Percentiles rank a stretch among this genome's conserved stretches.
Evolutionary conservation across 2,888 invertebrate genomes (phyloP).

Genomic region (Cheilosia grossa): DNA sequence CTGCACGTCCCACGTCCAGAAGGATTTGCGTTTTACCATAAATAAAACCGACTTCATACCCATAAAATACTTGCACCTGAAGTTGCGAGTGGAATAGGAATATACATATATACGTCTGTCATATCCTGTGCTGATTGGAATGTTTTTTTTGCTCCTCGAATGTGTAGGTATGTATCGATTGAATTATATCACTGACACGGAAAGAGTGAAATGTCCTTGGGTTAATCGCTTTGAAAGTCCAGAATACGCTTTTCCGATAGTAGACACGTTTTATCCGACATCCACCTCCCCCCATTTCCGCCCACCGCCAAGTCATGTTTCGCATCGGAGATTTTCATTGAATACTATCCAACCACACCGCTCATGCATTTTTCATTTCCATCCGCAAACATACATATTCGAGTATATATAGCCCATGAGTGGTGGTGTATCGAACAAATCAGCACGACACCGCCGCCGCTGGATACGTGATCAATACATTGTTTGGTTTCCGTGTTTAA

Average conservation of each 20-base stretch:
- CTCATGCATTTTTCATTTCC: slow-evolving; percentile 14
- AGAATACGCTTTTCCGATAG: slow-evolving; percentile 13
- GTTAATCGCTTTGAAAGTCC: slow-evolving; percentile 26
- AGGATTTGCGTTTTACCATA: neutral
- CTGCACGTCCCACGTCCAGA: neutral
- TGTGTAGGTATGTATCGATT: slow-evolving; percentile 10
- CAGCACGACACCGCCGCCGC: slow-evolving; percentile 31
- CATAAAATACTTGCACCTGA: neutral
- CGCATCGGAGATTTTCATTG: slow-evolving; percentile 17
- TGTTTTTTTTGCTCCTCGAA: slow-evolving; percentile 2
- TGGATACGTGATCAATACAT: slow-evolving; percentile 42
- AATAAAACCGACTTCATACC: neutral
- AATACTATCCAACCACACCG: slow-evolving; percentile 14
- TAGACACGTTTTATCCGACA: neutral
- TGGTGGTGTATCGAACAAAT: slow-evolving; percentile 46
- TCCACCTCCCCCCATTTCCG: too few species aligned
- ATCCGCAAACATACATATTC: neutral
- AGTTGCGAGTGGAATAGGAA: too few species aligned
- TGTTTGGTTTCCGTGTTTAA: neutral
- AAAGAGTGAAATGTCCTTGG: slow-evolving; percentile 24
- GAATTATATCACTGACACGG: slow-evolving; percentile 24
- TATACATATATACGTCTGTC: neutral
- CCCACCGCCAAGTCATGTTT: neutral
- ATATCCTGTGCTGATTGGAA: slow-evolving; percentile 13
- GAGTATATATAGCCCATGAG: slow-evolving; percentile 6